Evolutionary conservation across 2,888 invertebrate species (phyloP), one percentile per base, ranked within the genome.

Genomic region (Drosophila phalerata): DNA sequence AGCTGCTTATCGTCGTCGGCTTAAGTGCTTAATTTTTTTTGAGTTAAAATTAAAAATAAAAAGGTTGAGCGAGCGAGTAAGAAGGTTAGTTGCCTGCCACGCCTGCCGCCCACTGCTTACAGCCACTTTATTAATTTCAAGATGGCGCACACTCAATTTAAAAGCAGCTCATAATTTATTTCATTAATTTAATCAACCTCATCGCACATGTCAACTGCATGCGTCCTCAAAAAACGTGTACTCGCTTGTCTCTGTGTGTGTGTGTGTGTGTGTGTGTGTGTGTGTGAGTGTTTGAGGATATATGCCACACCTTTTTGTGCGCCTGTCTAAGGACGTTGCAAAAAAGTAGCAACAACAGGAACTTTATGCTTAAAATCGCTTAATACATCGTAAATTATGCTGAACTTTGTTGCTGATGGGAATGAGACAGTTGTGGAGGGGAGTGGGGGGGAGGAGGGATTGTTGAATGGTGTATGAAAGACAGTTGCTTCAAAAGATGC

Each of bases 181-280:
- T 89, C 85, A 86, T 86, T 86, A 89, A 86, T 86, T 86, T 86
- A 86, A 86, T 88, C 89, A 86, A 83, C 88, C 77, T 83, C 80
- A 67, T 53, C 81, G 83, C 88, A 89, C 88, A 85, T 85, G 85
- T 89, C 85, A 85, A 81, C 82, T 85, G 85, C 89, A 85, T 70
- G 64, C 71, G 67, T 66, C 65, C 70, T 75, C 40, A 57, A 52
- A 53, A 40, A 22, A 19, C 13, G 43, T 11, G 42, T 17, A 22
- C 22, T 30, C 1, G n/a, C 13, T 15, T 38, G 22, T 19, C 13
- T 48, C 30, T 47, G 19, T 34, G 47, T 38, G 11, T 45, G 17
- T 19, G 19, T 19, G 17, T 13, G 5, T 42, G 19, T 38, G 8
- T 45, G 37, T 55, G 34, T 15, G 32, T 13, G 15, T 22, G 28